Evolutionary conservation across 2,888 invertebrate genomes (phyloP).

Genomic region (Hofmannophila pseudospretella): DNA sequence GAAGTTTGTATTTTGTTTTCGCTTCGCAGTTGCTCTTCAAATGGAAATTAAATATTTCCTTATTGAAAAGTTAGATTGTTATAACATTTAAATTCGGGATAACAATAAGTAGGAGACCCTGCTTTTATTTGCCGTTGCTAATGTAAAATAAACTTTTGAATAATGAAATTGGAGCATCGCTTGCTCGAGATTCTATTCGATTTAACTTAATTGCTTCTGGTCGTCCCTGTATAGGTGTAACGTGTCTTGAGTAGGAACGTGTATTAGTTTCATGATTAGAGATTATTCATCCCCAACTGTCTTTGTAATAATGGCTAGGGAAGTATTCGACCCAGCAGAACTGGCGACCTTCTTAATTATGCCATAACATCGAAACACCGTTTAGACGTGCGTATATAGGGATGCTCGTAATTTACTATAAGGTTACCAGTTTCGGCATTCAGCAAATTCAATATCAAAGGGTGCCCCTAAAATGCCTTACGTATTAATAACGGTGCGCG

Average conservation of each 20-base stretch:
- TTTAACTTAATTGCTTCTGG: not conserved
- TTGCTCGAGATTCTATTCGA: not conserved
- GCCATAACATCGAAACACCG: slow-evolving; percentile 51
- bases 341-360: slow-evolving; percentile 45
- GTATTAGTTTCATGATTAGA: slow-evolving; percentile 20
- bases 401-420: slow-evolving; percentile 57
- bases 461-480: slow-evolving; percentile 38
- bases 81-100: slow-evolving; percentile 44
- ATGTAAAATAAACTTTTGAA: slow-evolving; percentile 7
- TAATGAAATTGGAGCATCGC: not conserved
- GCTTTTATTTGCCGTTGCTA: slow-evolving; percentile 23
- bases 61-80: slow-evolving; percentile 61
- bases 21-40: slow-evolving; percentile 34
- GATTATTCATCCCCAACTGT: slow-evolving; percentile 21
- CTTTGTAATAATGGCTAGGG: not conserved
- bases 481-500: slow-evolving; percentile 51
- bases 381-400: slow-evolving; percentile 39
- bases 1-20: slow-evolving; percentile 52
- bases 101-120: slow-evolving; percentile 57
- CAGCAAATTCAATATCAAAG: slow-evolving; percentile 65
- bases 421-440: slow-evolving; percentile 38
- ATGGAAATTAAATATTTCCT: slow-evolving; percentile 65
- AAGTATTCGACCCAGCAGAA: not conserved
- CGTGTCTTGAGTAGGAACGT: not conserved
- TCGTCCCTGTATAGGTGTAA: not conserved